These are phyloP conservation scores for Harpalus rubripes DNA, from an alignment of 2,888 invertebrate species.

Conservation along the genomic window DNA sequence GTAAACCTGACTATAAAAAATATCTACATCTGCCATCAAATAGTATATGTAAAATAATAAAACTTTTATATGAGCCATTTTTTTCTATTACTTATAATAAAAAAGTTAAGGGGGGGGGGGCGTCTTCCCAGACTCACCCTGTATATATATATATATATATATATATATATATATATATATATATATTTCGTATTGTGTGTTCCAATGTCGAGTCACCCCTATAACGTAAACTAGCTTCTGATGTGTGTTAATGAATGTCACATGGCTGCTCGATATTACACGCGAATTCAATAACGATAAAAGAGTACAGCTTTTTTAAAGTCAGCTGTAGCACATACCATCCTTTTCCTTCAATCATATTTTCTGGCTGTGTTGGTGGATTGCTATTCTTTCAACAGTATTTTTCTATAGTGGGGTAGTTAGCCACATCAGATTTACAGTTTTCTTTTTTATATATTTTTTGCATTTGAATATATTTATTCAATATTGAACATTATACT, in stretches of 20 bases:
- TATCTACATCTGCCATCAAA: too few relatives aligned
- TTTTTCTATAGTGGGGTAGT: neutral
- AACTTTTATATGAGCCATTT: too few relatives aligned
- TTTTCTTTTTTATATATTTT: neutral
- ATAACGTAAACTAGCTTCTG: slow-evolving; percentile 7
- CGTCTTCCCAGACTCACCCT: too few relatives aligned
- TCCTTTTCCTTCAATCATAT: slow-evolving; percentile 45
- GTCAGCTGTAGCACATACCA: slow-evolving; percentile 57
- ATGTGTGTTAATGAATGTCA: slow-evolving; percentile 29
- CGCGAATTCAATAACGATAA: slow-evolving; percentile 27
- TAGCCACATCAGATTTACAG: neutral
- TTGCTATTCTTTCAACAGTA: slow-evolving; percentile 56
- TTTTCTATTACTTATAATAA: too few relatives aligned
- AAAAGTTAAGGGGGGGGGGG: too few relatives aligned
- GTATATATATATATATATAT: too few relatives aligned
- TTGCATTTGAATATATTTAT: neutral
- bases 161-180: too few relatives aligned
- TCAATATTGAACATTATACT: too few relatives aligned
- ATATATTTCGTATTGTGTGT: neutral
- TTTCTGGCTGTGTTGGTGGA: slow-evolving; percentile 65
- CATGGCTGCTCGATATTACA: slow-evolving; percentile 39
- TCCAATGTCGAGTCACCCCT: neutral
- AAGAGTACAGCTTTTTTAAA: slow-evolving; percentile 24
- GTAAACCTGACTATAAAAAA: too few relatives aligned
- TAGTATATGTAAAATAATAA: too few relatives aligned